Conservation (phyloP, 2,888 invertebrate genomes). For the Piscicola geometra region DNA sequence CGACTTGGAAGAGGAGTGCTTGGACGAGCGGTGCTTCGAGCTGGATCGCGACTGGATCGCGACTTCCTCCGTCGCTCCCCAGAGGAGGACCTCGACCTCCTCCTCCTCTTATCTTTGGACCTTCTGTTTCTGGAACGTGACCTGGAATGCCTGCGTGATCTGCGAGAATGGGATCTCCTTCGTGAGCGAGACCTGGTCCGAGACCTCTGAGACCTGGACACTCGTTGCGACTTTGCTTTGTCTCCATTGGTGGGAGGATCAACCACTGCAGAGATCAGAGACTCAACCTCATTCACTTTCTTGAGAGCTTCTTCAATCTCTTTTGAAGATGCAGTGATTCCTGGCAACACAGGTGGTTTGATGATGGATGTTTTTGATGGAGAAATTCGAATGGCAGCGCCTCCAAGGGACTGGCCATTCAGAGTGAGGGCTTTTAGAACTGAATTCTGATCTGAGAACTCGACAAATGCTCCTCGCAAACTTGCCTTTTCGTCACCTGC, state of each 20-base stretch:
- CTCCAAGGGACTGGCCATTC: conserved; percentile 72
- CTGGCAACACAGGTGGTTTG: conserved; percentile 73
- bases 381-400: conserved; percentile 59
- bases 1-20: conserved; percentile 34
- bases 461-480: conserved; percentile 73
- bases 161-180: conserved; percentile 31
- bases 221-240: conserved; percentile 14
- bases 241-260: conserved; percentile 54
- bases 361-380: conserved; percentile 70
- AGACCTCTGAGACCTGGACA: conserved; percentile 32
- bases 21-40: not conserved
- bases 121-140: conserved; percentile 30
- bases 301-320: conserved; percentile 84
- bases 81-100: conserved; percentile 35
- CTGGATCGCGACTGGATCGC: conserved; percentile 23
- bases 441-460: conserved; percentile 85
- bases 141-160: conserved; percentile 35
- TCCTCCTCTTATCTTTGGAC: conserved; percentile 30
- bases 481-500: conserved; percentile 72
- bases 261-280: conserved; percentile 85
- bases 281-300: conserved; percentile 89
- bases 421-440: conserved; percentile 76
- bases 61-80: conserved; percentile 30
- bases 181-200: conserved; percentile 37
- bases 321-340: conserved; percentile 75